A percentile compares a stretch with the other conserved stretches of the same genome.
phyloP scores from a whole-genome alignment of 1,140 invertebrate genomes.

The Macrocentrus cingulum region DNA sequence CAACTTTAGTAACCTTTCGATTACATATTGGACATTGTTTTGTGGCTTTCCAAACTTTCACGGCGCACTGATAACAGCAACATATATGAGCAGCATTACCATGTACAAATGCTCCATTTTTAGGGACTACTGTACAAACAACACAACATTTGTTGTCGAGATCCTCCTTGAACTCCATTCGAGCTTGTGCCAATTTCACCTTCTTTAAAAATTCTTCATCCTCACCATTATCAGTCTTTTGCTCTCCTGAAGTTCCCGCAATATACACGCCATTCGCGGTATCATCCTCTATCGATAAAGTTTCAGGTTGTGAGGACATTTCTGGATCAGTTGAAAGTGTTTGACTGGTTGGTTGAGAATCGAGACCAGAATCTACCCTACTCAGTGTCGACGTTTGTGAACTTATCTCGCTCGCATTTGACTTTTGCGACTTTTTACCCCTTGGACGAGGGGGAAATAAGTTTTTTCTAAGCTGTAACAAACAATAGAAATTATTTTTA shows the following conservation, averaged over 20 bases:
- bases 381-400: constrained; percentile 15
- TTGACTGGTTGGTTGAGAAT: constrained; percentile 35
- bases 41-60: constrained; percentile 64
- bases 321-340: background rate
- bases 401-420: background rate
- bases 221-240: constrained; percentile 4
- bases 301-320: background rate
- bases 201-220: constrained; percentile 1
- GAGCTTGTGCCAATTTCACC: background rate
- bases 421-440: constrained; percentile 42
- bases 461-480: constrained; percentile 64
- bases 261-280: background rate
- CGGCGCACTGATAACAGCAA: constrained; percentile 70
- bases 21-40: constrained; percentile 70
- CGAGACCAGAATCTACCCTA: constrained; percentile 39
- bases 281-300: background rate
- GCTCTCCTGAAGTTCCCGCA: background rate
- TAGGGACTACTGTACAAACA: constrained; percentile 63
- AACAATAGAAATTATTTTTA: constrained; percentile 15
- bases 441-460: constrained; percentile 67
- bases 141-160: constrained; percentile 60
- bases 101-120: constrained; percentile 69
- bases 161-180: constrained; percentile 24
- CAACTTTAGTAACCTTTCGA: constrained; percentile 65
- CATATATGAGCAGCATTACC: constrained; percentile 66